phyloP scores from a whole-genome alignment of 2,113 vertebrate species.

The Pangasianodon hypophthalmus region DNA sequence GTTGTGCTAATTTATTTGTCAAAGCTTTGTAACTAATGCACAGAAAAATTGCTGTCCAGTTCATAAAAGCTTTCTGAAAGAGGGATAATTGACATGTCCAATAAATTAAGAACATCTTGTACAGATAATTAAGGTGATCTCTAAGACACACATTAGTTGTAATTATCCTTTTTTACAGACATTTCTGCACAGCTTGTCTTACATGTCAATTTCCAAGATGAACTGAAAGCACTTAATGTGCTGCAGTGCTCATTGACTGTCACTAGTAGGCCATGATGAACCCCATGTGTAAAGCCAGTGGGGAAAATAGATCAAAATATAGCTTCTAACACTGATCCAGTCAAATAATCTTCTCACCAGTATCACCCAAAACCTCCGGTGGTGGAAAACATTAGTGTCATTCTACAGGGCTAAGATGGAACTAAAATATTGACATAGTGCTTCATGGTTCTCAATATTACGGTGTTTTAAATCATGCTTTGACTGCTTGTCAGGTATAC shows the following conservation, averaged over 20 bases:
- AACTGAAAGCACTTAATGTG: background rate
- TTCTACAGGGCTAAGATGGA: conserved; percentile 59
- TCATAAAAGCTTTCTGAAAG: background rate
- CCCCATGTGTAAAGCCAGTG: conserved; percentile 22
- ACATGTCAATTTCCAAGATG: background rate
- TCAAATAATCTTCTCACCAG: conserved; percentile 21
- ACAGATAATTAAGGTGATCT: background rate
- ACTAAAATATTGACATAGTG: conserved; percentile 55
- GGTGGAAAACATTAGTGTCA: conserved; percentile 1
- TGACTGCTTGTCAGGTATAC: conserved; percentile 29
- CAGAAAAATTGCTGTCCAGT: background rate
- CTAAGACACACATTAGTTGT: background rate
- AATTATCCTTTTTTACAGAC: background rate
- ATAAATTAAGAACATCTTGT: background rate
- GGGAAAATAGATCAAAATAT: background rate
- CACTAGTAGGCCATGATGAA: conserved; percentile 64
- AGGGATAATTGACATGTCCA: background rate
- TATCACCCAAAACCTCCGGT: background rate
- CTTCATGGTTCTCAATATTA: conserved; percentile 31
- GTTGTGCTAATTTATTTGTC: background rate
- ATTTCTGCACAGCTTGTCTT: background rate
- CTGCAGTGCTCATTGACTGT: conserved; percentile 4
- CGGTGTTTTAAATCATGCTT: conserved; percentile 22
- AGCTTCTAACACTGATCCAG: conserved; percentile 7
- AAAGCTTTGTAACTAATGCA: background rate